Evolutionary conservation across 2,113 vertebrate species (phyloP).

Genomic region (Mixornis gularis): DNA sequence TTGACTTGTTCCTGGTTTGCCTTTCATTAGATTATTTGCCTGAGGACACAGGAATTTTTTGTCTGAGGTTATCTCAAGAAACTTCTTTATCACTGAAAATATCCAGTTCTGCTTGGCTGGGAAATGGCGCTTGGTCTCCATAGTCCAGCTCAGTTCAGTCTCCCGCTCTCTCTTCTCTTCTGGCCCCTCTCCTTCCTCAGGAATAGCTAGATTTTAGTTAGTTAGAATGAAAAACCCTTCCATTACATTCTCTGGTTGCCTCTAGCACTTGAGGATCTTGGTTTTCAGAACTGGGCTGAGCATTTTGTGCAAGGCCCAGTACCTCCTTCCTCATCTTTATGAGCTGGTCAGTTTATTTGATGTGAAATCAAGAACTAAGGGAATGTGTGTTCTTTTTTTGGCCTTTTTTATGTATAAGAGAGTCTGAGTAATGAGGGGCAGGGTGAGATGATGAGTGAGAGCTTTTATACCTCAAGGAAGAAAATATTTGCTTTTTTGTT

Average conservation of each 20-base stretch:
- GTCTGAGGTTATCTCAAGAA: background rate
- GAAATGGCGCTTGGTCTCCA: background rate
- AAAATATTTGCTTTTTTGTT: background rate
- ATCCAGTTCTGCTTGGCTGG: background rate
- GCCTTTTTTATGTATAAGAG: background rate
- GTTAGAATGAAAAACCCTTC: background rate
- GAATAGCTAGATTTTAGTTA: background rate
- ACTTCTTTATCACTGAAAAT: background rate
- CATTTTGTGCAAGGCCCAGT: background rate
- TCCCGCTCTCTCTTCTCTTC: background rate
- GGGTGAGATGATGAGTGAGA: background rate
- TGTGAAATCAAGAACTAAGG: background rate
- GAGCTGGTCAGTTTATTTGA: background rate
- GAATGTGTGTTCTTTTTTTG: background rate
- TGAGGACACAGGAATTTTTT: background rate
- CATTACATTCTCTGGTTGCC: background rate
- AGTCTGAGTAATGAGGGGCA: background rate
- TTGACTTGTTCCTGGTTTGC: background rate
- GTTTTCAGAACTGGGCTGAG: background rate
- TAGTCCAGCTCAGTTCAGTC: background rate
- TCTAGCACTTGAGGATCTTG: background rate
- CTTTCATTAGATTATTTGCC: background rate
- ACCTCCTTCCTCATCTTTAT: background rate
- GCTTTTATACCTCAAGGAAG: slow-evolving; percentile 21
- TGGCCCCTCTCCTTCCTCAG: background rate